Conservation (phyloP, 2,113 vertebrate species). For the Talpa occidentalis region DNA sequence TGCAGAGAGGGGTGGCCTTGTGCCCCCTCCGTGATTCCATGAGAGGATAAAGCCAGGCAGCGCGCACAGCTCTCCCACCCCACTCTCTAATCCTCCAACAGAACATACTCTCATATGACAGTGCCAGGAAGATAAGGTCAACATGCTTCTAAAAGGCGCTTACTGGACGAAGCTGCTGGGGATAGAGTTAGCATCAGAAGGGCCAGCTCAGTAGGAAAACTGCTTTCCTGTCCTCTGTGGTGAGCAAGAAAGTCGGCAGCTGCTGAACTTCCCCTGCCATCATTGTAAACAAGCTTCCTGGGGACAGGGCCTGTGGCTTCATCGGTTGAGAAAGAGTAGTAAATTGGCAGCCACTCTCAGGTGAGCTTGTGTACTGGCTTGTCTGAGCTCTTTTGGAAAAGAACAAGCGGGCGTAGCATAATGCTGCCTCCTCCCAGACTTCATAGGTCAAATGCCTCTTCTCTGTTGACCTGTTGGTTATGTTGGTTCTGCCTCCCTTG, state of each 20-base stretch:
- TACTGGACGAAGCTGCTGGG: constrained; percentile 26
- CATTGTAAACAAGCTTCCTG: constrained; percentile 29
- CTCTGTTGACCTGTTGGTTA: neutral
- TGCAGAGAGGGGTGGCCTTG: neutral
- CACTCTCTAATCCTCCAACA: neutral
- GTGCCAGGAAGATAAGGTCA: constrained; percentile 65
- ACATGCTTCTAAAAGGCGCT: constrained; percentile 27
- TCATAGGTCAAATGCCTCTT: neutral
- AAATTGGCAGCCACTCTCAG: neutral
- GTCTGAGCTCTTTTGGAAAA: neutral
- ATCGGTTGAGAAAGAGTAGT: constrained; percentile 3
- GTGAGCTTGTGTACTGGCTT: neutral
- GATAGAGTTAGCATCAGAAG: neutral
- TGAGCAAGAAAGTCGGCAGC: neutral
- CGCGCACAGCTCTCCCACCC: fast-evolving
- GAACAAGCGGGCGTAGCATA: neutral
- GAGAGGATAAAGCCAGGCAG: neutral
- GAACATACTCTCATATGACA: neutral
- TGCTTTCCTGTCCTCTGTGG: neutral
- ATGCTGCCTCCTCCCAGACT: neutral
- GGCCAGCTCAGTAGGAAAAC: neutral
- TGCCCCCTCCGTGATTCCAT: fast-evolving
- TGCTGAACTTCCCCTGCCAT: neutral
- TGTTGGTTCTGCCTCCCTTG: neutral
- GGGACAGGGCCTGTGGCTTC: neutral